These are phyloP conservation scores for Drosophila gunungcola DNA, from an alignment of 1,140 invertebrate genomes.

Conservation along the genomic window DNA sequence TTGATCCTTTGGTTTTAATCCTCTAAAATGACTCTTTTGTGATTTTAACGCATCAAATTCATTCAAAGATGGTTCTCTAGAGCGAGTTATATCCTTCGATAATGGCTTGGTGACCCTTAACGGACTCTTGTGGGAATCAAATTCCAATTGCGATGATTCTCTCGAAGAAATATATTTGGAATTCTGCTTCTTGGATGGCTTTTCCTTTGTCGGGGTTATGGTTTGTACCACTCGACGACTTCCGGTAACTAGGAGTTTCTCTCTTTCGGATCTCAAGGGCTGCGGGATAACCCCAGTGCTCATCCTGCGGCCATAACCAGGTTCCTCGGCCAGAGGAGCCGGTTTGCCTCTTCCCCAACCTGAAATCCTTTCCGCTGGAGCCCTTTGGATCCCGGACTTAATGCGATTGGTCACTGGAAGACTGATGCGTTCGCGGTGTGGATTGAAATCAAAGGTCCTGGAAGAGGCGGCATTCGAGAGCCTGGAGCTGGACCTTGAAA, in stretches of 20 bases:
- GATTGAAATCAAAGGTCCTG: slow-evolving; percentile 75
- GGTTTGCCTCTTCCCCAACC: slow-evolving; percentile 54
- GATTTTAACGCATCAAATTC: slow-evolving; percentile 16
- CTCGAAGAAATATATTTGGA: slow-evolving; percentile 8
- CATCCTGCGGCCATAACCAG: slow-evolving; percentile 26
- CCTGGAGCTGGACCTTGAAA: slow-evolving; percentile 60
- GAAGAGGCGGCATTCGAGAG: slow-evolving; percentile 43
- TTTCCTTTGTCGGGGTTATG: slow-evolving; percentile 6
- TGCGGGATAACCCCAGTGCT: slow-evolving; percentile 28
- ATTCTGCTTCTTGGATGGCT: slow-evolving; percentile 4
- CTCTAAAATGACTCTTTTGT: neutral
- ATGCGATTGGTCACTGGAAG: slow-evolving; percentile 51
- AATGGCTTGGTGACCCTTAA: neutral
- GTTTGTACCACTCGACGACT: slow-evolving; percentile 10
- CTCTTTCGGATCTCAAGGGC: slow-evolving; percentile 14
- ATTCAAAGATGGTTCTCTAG: slow-evolving; percentile 1
- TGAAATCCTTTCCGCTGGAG: slow-evolving; percentile 33
- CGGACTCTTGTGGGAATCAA: slow-evolving; percentile 3
- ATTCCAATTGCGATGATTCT: slow-evolving; percentile 23
- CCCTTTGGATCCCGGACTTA: slow-evolving; percentile 44
- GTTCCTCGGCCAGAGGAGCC: slow-evolving; percentile 48
- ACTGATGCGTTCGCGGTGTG: slow-evolving; percentile 64
- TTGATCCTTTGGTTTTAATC: neutral
- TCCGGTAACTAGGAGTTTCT: slow-evolving; percentile 14
- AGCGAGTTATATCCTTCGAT: too few relatives aligned